These are phyloP conservation scores for Strix occidentalis DNA, from an alignment of 2,797 vertebrate species.

Conservation along the genomic window DNA sequence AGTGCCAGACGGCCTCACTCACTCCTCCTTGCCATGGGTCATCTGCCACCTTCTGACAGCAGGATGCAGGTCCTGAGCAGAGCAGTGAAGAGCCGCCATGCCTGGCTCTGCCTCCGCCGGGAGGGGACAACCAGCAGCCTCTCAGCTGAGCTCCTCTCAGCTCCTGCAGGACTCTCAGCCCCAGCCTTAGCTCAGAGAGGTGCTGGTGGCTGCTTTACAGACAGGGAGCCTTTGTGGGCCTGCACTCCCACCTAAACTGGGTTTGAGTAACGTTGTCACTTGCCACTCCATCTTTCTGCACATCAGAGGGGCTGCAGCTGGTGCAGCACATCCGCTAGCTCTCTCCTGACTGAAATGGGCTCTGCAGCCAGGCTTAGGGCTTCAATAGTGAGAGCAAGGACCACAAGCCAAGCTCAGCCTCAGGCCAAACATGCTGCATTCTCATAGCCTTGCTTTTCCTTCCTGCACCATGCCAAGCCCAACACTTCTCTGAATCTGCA, in stretches of 20 bases:
- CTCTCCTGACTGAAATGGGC: neutral
- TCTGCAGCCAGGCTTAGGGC: neutral
- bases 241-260: neutral
- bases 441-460: neutral
- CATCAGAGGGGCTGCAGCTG: neutral
- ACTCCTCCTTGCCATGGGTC: neutral
- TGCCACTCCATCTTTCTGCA: neutral
- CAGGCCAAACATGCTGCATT: neutral
- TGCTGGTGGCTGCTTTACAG: neutral
- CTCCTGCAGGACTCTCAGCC: neutral
- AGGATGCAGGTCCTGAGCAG: neutral
- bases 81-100: neutral
- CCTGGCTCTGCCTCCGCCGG: neutral
- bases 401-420: neutral
- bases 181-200: neutral
- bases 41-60: neutral
- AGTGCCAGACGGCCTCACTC: neutral
- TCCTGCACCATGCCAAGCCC: neutral
- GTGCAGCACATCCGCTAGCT: neutral
- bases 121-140: neutral
- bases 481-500: neutral
- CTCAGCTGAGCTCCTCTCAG: neutral
- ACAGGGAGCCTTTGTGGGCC: neutral
- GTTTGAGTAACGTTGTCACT: neutral
- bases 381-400: neutral